These are phyloP conservation scores for Campoplex capitator DNA, from an alignment of 2,888 invertebrate species.

Conservation along the genomic window DNA sequence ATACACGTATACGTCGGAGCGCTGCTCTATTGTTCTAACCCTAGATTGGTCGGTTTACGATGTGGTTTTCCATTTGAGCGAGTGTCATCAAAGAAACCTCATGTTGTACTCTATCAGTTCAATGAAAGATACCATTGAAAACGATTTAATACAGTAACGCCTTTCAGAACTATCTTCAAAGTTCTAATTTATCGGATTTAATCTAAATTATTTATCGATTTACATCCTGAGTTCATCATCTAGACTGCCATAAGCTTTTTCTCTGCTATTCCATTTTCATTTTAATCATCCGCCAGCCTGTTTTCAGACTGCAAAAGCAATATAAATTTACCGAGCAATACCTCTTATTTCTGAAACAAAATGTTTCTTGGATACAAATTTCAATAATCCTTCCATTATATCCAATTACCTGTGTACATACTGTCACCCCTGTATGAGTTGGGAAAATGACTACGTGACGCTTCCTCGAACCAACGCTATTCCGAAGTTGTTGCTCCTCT, in stretches of 20 bases:
- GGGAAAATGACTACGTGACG: not conserved
- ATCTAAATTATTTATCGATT: not conserved
- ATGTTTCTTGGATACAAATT: not conserved
- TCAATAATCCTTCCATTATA: not conserved
- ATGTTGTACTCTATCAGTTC: conserved; percentile 11
- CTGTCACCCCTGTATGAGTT: not conserved
- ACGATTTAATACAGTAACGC: not conserved
- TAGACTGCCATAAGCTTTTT: not conserved
- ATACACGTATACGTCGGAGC: conserved; percentile 10
- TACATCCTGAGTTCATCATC: not conserved
- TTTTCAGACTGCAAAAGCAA: not conserved
- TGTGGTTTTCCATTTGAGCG: conserved; percentile 42
- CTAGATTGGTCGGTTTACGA: conserved; percentile 3
- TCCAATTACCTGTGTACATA: not conserved
- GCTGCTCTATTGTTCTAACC: not conserved
- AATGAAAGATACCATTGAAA: not conserved
- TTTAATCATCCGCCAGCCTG: conserved; percentile 13
- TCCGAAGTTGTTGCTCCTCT: not conserved
- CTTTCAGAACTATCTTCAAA: not conserved
- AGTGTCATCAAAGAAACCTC: conserved; percentile 37
- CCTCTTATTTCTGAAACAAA: conserved; percentile 16
- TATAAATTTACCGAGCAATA: not conserved
- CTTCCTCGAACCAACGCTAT: not conserved
- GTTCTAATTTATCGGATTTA: not conserved
- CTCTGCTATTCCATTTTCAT: not conserved